phyloP scores from a whole-genome alignment of 2,797 vertebrate genomes.

The Silurus aristotelis region DNA sequence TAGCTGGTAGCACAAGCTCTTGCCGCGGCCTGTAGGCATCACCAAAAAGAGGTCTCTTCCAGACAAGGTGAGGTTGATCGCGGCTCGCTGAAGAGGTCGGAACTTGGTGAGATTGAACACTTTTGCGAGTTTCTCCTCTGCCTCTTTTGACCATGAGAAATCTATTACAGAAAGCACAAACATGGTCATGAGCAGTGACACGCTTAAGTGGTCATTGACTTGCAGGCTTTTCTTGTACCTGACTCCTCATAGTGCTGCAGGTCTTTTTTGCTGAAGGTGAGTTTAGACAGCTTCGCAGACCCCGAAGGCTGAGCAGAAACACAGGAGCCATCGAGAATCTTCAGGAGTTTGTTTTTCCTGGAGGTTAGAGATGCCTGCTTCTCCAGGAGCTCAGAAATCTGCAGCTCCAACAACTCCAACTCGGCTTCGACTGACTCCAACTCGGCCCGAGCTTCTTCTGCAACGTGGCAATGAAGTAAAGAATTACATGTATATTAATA shows the following conservation, averaged over 20 bases:
- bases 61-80: slow-evolving; percentile 87
- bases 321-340: slow-evolving; percentile 76
- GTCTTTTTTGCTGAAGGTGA: slow-evolving; percentile 66
- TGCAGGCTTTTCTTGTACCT: slow-evolving; percentile 69
- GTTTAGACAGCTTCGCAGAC: slow-evolving; percentile 59
- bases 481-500: neutral
- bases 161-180: slow-evolving; percentile 67
- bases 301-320: slow-evolving; percentile 58
- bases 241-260: slow-evolving; percentile 77
- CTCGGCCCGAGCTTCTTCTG: slow-evolving; percentile 81
- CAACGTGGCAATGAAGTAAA: neutral
- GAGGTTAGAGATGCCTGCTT: slow-evolving; percentile 81
- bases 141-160: slow-evolving; percentile 86
- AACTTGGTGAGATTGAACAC: slow-evolving; percentile 84
- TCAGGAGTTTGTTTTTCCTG: slow-evolving; percentile 77
- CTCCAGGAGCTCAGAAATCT: slow-evolving; percentile 86
- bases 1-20: slow-evolving; percentile 95
- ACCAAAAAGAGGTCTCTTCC: slow-evolving; percentile 89
- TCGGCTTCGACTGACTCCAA: slow-evolving; percentile 83
- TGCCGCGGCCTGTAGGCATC: slow-evolving; percentile 95
- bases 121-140: slow-evolving; percentile 73
- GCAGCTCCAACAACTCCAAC: slow-evolving; percentile 83
- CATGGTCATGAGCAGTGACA: neutral
- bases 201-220: neutral
- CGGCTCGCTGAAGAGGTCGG: slow-evolving; percentile 85